Base-by-base conservation (phyloP, 1,140 invertebrate species). In the Zaprionus gabonicus region DNA sequence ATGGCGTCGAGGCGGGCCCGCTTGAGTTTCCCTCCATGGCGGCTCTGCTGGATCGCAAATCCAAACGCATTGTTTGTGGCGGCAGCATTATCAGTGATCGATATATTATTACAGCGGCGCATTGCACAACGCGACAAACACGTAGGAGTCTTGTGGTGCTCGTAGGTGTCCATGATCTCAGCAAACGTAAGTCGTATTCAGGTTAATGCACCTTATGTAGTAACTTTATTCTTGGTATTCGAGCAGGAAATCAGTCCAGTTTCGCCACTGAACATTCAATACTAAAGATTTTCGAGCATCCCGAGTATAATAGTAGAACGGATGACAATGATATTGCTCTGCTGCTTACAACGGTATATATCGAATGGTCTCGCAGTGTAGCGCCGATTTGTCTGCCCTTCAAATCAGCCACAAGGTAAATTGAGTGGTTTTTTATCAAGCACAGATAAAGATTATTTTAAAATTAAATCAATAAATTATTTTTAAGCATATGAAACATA, bases 21-120 rank as follows among this genome's bases (percentile, higher is more conserved):
- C 78, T 92, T 41, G 92, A 93, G 63, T 93, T 74, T 34, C 92
- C 92, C 23, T 82, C 78, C 0, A 93, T 92, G 81, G 92, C 87
- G 23, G 92, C 82, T 9, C 23, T 91, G 0, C 49, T 79, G 0
- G 88, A 91, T 36, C 4, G 76, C 7, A 46, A 31, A 56, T 91
- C 82, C 3, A 78, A 56, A 25, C 72, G 82, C 36, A 75, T 90
- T 3, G 72, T 91, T 15, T 92, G 91, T 64, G 88, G 91, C 1
- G 91, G 91, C 20, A 91, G 51, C 63, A 84, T 77, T 51, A 79
- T 92, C 5, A 91, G 71, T 57, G 69, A 80, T 23, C 76, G 81
- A 0, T 90, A 59, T n/a, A 91, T 92, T 27, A 23, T 92, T 7
- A 92, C 91, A 0, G 91, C 91, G 0, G 91, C 91, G 3, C 91